A percentile compares a stretch with the other conserved stretches of the same genome.
phyloP scores from a whole-genome alignment of 2,888 invertebrate genomes.

The Sminthurinus aureus region DNA sequence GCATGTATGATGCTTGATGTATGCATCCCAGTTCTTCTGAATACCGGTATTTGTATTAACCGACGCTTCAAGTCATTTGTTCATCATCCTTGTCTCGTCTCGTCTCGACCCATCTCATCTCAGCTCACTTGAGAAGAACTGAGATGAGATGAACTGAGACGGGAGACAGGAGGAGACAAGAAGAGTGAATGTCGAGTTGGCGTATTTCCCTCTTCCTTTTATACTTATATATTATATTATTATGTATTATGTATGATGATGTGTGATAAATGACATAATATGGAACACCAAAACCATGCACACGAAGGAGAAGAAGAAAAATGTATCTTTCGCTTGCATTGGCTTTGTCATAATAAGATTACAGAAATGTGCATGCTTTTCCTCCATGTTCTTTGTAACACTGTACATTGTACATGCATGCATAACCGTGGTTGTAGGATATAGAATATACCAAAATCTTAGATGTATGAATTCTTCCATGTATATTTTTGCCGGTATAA shows the following conservation, averaged over 20 bases:
- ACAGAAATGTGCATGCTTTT: not conserved
- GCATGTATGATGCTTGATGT: too few relatives aligned
- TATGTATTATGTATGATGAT: too few relatives aligned
- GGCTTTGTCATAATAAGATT: slow-evolving; percentile 2
- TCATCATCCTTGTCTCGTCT: not conserved
- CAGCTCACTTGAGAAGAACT: too few relatives aligned
- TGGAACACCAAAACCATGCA: not conserved
- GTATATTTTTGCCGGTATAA: slow-evolving; percentile 1
- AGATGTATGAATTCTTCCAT: too few relatives aligned
- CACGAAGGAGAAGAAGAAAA: not conserved
- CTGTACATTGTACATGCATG: not conserved
- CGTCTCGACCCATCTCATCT: not conserved
- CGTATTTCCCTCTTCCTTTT: too few relatives aligned
- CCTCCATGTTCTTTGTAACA: not conserved
- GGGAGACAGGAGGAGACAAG: too few relatives aligned
- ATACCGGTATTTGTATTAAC: not conserved
- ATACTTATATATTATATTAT: too few relatives aligned
- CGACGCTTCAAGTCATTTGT: not conserved
- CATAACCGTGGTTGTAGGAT: too few relatives aligned
- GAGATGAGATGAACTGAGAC: too few relatives aligned
- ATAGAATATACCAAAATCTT: too few relatives aligned
- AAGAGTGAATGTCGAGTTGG: too few relatives aligned
- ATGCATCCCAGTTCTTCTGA: not conserved
- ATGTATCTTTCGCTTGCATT: not conserved
- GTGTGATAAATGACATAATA: not conserved